phyloP scores from a whole-genome alignment of 2,888 invertebrate genomes.

The Microplitis manilae region DNA sequence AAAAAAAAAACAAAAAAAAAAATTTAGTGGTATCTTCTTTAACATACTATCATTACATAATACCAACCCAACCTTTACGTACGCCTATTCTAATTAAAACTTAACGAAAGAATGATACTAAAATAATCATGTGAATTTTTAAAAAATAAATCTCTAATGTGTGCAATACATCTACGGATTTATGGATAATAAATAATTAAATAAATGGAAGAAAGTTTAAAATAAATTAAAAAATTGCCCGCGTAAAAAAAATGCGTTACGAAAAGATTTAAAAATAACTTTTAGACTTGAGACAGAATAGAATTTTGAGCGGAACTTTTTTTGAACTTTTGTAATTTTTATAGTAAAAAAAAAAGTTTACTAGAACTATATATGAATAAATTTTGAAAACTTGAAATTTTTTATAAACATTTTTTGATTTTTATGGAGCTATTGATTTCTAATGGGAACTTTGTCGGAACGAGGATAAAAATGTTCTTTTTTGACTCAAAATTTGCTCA shows the following conservation, averaged over 20 bases:
- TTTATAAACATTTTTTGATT: too few species aligned
- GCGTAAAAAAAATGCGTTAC: too few species aligned
- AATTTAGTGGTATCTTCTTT: constrained; percentile 36
- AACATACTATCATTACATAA: neutral
- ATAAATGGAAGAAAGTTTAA: neutral
- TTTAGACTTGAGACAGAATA: neutral
- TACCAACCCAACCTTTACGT: constrained; percentile 32
- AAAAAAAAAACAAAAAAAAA: constrained; percentile 46
- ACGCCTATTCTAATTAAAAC: constrained; percentile 25
- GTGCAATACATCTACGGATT: constrained; percentile 3
- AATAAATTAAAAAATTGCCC: neutral
- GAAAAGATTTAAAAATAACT: neutral
- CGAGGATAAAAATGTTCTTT: too few species aligned
- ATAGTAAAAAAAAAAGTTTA: too few species aligned
- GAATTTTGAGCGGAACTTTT: neutral
- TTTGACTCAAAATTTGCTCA: too few species aligned
- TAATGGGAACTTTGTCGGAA: too few species aligned
- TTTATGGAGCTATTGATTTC: too few species aligned
- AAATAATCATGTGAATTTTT: constrained; percentile 15
- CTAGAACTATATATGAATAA: too few species aligned
- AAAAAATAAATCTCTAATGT: neutral
- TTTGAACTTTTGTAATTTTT: neutral
- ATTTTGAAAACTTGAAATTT: too few species aligned
- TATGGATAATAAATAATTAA: neutral
- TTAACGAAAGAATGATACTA: constrained; percentile 19